Conservation (phyloP, 2,797 vertebrate species). For the Gymnopithys bicolor region DNA sequence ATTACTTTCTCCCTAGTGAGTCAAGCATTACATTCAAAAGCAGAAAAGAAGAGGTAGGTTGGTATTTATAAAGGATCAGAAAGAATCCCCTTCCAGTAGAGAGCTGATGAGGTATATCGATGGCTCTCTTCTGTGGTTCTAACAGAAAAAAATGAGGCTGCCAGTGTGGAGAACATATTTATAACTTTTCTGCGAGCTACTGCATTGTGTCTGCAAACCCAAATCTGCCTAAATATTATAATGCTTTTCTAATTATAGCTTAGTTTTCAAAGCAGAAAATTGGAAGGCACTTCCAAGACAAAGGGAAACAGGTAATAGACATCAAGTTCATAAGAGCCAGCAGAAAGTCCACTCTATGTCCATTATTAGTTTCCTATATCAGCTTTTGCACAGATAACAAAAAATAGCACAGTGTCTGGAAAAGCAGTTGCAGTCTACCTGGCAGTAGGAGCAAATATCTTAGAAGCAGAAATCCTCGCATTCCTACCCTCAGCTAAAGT, state of each 20-base stretch:
- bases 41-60: neutral
- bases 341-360: neutral
- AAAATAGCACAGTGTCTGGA: neutral
- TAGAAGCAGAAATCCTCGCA: neutral
- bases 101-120: neutral
- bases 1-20: neutral
- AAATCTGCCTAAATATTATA: neutral
- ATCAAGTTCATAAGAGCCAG: neutral
- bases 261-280: neutral
- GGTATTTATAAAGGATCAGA: neutral
- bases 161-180: neutral
- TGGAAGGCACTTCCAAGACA: neutral
- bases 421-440: neutral
- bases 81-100: neutral
- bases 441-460: neutral
- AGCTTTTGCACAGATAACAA: neutral
- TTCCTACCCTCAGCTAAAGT: neutral
- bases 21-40: neutral
- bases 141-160: neutral
- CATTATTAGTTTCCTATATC: neutral
- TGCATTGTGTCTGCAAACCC: neutral
- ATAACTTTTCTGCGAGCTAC: neutral
- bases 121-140: neutral
- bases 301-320: neutral
- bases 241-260: neutral